Conservation (phyloP, 1,140 invertebrate genomes). For the Camponotus pennsylvanicus region DNA sequence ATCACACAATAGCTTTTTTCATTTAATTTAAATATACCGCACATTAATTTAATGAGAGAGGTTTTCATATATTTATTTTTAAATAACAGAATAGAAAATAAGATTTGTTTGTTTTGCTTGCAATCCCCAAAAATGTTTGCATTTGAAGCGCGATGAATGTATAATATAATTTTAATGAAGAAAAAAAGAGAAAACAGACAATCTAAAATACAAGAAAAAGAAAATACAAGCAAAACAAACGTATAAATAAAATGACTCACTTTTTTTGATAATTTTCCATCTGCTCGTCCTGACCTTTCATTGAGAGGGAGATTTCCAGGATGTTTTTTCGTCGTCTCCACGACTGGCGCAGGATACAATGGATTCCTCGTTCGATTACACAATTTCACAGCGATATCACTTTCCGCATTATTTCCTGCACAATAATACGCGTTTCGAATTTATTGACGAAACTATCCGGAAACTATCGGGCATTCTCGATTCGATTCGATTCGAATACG, state of each 20-base stretch:
- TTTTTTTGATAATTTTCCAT: background rate
- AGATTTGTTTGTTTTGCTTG: no score
- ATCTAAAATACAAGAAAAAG: background rate
- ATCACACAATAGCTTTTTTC: background rate
- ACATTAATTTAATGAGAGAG: no score
- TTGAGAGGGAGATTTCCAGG: no score
- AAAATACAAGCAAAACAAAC: background rate
- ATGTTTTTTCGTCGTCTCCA: no score
- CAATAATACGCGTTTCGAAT: background rate
- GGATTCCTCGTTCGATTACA: background rate
- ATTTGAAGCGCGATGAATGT: no score
- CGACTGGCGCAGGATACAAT: background rate
- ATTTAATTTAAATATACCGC: no score
- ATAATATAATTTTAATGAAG: no score
- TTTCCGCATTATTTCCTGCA: background rate
- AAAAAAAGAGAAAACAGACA: no score
- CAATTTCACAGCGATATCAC: background rate
- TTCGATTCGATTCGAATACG: background rate
- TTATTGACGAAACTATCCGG: background rate
- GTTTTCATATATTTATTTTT: no score
- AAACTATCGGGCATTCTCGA: background rate
- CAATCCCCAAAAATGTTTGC: no score
- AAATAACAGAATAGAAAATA: no score
- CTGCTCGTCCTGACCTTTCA: background rate
- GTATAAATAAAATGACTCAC: background rate